Percentiles rank a stretch among this genome's conserved stretches.
These are phyloP conservation scores for Steatornis caripensis DNA, from an alignment of 2,113 vertebrate genomes.

Conservation along the genomic window DNA sequence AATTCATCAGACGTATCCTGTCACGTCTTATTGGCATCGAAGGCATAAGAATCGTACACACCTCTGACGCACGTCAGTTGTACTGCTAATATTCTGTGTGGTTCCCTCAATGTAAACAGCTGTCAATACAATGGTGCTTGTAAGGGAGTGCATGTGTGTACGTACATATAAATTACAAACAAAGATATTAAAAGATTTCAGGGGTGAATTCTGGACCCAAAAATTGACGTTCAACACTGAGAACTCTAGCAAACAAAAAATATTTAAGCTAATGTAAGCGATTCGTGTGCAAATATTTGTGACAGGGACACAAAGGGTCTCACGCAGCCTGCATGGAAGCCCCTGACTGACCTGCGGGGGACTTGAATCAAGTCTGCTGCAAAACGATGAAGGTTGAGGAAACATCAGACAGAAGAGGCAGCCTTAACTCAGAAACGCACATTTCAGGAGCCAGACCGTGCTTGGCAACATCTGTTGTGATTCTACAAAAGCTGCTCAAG, in stretches of 20 bases:
- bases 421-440: neutral
- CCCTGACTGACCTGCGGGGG: neutral
- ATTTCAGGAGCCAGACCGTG: neutral
- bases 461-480: neutral
- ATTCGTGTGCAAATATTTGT: neutral
- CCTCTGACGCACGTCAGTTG: neutral
- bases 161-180: neutral
- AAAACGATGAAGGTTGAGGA: neutral
- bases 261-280: neutral
- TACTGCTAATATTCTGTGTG: neutral
- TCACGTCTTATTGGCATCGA: conserved; percentile 21
- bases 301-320: neutral
- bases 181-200: neutral
- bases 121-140: neutral
- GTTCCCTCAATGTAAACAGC: neutral
- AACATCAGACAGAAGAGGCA: neutral
- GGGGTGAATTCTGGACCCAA: neutral
- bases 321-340: neutral
- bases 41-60: neutral
- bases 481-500: neutral
- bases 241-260: neutral
- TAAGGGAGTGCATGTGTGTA: too few species aligned
- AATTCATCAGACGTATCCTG: conserved; percentile 59
- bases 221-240: neutral
- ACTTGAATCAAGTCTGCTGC: neutral